Conservation (phyloP, 92 coral and sea anemone species). For the Zoanthus solanderi region DNA sequence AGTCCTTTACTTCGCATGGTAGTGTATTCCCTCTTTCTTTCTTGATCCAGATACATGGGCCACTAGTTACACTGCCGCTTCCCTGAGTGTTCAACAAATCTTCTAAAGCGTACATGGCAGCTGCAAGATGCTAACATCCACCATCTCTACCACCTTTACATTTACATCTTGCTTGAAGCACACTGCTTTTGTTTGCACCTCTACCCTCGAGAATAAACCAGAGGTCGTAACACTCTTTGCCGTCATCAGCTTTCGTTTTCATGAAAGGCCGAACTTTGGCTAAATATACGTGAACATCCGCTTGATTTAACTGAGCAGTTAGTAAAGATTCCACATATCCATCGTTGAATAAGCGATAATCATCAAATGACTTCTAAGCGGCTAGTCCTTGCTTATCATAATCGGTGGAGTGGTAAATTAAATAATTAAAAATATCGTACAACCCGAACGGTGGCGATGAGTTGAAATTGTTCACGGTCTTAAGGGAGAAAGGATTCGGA, state of each 20-base stretch:
- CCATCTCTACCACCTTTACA: background rate
- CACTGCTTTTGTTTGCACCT: constrained; percentile 31
- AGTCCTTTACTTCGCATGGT: no score
- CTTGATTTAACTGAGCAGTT: constrained; percentile 42
- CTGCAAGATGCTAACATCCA: background rate
- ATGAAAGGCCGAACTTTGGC: constrained; percentile 9
- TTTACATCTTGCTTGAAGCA: background rate
- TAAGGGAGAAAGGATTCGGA: background rate
- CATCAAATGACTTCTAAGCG: background rate
- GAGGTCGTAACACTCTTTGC: background rate
- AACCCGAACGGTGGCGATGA: no score
- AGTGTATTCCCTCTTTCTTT: no score
- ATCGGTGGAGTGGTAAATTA: background rate
- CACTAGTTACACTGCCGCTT: background rate
- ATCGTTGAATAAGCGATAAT: constrained; percentile 51
- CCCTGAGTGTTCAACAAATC: constrained; percentile 25
- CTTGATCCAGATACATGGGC: no score
- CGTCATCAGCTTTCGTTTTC: background rate
- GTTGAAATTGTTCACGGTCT: no score
- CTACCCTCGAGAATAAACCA: background rate
- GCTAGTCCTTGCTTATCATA: constrained; percentile 15
- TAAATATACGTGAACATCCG: constrained; percentile 60
- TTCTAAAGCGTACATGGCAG: constrained; percentile 28
- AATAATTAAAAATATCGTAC: no score
- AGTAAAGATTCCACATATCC: constrained; percentile 62